phyloP scores from a whole-genome alignment of 2,797 vertebrate genomes.

The Octomys mimax region DNA sequence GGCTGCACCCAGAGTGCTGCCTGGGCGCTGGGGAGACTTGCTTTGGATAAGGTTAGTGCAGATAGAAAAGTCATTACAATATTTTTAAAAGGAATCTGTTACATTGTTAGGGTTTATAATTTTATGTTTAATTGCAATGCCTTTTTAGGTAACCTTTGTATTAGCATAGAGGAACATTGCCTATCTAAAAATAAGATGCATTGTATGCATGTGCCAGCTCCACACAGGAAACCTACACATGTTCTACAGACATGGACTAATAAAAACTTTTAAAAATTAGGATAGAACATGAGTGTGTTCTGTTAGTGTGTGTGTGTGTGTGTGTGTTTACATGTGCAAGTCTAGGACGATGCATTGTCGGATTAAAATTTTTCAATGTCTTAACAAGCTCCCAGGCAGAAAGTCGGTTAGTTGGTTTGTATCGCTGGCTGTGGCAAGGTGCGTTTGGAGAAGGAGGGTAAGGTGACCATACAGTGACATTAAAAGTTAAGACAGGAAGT shows the following conservation, averaged over 20 bases:
- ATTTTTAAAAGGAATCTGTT: not conserved
- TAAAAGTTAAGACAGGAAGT: conserved; percentile 52
- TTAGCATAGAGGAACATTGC: not conserved
- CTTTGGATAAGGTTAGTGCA: conserved; percentile 2
- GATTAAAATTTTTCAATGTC: conserved; percentile 38
- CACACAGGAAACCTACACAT: not conserved
- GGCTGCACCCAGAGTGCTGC: conserved; percentile 82
- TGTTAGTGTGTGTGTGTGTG: not conserved
- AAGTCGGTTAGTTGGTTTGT: conserved; percentile 9
- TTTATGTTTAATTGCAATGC: conserved; percentile 49
- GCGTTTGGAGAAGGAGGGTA: conserved; percentile 14
- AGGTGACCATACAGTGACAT: not conserved
- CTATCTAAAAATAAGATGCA: not conserved
- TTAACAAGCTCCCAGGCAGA: conserved; percentile 25
- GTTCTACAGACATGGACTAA: not conserved
- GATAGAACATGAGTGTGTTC: not conserved
- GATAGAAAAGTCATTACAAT: not conserved
- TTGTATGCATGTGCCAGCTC: not conserved
- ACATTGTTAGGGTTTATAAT: conserved; percentile 37
- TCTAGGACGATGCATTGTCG: not conserved
- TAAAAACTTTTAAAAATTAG: not conserved
- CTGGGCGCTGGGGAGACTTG: conserved; percentile 67
- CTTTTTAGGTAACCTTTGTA: conserved; percentile 26
- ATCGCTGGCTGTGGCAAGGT: conserved; percentile 33
- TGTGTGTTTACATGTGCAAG: not conserved